These are phyloP conservation scores for Tetrao urogallus DNA, from an alignment of 2,113 vertebrate genomes.

Conservation along the genomic window DNA sequence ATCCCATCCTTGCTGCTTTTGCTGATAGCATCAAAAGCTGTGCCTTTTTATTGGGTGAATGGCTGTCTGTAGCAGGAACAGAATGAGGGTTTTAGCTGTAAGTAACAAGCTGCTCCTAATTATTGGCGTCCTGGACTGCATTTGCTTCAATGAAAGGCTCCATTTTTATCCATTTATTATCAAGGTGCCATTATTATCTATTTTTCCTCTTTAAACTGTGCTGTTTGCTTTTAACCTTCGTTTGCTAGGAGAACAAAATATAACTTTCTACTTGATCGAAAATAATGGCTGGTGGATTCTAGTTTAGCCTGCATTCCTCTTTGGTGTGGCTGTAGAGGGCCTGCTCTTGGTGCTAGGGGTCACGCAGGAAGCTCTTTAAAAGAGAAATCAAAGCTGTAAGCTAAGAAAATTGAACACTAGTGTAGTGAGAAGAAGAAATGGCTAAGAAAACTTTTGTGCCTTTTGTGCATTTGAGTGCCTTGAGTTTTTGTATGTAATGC, in stretches of 20 bases:
- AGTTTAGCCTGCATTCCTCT: background rate
- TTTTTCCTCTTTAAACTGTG: background rate
- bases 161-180: background rate
- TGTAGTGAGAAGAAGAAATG: background rate
- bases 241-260: background rate
- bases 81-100: constrained; percentile 2
- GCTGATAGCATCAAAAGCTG: background rate
- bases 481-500: background rate
- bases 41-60: background rate
- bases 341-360: background rate
- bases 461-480: background rate
- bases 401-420: background rate
- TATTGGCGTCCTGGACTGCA: background rate
- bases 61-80: background rate
- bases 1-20: constrained; percentile 6
- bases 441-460: accelerated
- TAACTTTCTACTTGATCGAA: background rate
- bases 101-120: background rate
- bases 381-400: background rate
- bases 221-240: background rate
- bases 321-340: background rate
- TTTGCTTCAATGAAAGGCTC: background rate
- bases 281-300: background rate
- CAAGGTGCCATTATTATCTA: background rate
- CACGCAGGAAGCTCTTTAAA: background rate